A percentile compares a stretch with the other conserved stretches of the same genome.
These are phyloP conservation scores for Thelaira solivaga DNA, from an alignment of 2,888 invertebrate genomes.

Conservation along the genomic window DNA sequence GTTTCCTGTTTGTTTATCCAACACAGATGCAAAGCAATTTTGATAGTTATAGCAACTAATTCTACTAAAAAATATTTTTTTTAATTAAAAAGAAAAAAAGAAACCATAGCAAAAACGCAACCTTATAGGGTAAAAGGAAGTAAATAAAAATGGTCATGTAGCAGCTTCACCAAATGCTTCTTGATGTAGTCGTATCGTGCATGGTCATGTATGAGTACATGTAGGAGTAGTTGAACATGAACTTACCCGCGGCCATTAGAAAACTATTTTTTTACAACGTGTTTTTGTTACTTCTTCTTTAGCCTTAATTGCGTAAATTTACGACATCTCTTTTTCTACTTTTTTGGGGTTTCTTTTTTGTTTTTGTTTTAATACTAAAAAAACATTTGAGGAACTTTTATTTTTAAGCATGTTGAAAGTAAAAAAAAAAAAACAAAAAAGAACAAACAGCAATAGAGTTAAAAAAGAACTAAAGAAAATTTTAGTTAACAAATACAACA, in stretches of 20 bases:
- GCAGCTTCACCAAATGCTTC: slow-evolving; percentile 33
- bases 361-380: slow-evolving; percentile 9
- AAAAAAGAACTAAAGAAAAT: slow-evolving; percentile 6
- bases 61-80: too few relatives aligned
- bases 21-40: slow-evolving; percentile 45
- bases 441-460: background rate
- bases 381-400: slow-evolving; percentile 56
- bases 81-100: slow-evolving; percentile 1
- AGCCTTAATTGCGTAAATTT: slow-evolving; percentile 62
- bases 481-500: slow-evolving; percentile 15
- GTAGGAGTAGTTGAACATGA: slow-evolving; percentile 37
- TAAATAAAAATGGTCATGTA: slow-evolving; percentile 46
- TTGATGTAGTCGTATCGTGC: slow-evolving; percentile 41
- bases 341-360: background rate
- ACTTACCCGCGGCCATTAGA: slow-evolving; percentile 61
- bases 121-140: slow-evolving; percentile 10
- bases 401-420: slow-evolving; percentile 8
- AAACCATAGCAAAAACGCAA: slow-evolving; percentile 26
- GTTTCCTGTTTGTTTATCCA: slow-evolving; percentile 44
- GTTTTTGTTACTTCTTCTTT: slow-evolving; percentile 16
- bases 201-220: slow-evolving; percentile 16
- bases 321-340: slow-evolving; percentile 55
- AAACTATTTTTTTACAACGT: slow-evolving; percentile 46
- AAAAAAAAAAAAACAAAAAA: slow-evolving; percentile 17
- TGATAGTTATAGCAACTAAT: slow-evolving; percentile 31